These are phyloP conservation scores for Brachypalpus laphriformis DNA, from an alignment of 2,888 invertebrate species.

Conservation along the genomic window DNA sequence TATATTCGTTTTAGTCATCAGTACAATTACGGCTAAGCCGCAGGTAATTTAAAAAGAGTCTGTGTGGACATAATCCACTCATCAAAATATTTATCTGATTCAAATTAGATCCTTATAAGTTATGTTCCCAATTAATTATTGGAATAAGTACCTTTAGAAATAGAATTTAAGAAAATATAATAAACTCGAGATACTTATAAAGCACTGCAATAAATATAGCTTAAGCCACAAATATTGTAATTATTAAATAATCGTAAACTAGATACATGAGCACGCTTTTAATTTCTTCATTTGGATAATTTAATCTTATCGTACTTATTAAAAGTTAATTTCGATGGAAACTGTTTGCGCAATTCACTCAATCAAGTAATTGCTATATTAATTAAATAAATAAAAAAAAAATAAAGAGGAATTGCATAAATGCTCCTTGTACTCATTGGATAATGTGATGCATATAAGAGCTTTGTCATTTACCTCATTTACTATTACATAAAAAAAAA, in stretches of 20 bases:
- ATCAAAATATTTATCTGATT: neutral
- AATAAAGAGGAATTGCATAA: neutral
- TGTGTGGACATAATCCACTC: neutral
- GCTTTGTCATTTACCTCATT: no score
- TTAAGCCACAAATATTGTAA: neutral
- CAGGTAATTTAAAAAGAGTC: conserved; percentile 37
- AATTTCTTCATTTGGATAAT: neutral
- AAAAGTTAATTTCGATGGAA: neutral
- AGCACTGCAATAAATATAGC: neutral
- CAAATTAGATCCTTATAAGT: neutral
- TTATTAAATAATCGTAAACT: neutral
- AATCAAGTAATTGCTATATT: neutral
- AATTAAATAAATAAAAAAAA: neutral
- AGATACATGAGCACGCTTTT: neutral
- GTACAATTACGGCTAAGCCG: conserved; percentile 48
- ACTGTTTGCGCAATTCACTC: neutral
- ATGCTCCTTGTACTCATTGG: no score
- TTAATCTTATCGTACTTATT: neutral
- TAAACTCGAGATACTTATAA: neutral
- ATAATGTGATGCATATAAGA: no score
- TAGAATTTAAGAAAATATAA: no score
- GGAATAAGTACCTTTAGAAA: no score
- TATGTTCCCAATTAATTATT: no score
- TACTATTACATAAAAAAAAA: no score
- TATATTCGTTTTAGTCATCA: conserved; percentile 46